Evolutionary conservation across 1,140 invertebrate genomes (phyloP).

Genomic region (Chlorops oryzae): DNA sequence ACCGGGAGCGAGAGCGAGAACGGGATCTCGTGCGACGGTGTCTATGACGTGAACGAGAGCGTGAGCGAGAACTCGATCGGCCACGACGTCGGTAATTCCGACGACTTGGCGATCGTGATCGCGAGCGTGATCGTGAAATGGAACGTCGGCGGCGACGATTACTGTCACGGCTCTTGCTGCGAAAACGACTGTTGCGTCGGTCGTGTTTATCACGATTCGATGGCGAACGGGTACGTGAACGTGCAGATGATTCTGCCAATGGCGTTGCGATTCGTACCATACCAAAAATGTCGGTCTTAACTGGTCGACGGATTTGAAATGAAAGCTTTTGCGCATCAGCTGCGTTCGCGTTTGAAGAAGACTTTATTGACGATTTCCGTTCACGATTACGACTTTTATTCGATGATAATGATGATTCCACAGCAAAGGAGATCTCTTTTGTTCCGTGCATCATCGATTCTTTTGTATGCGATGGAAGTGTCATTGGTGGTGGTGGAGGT

Average conservation of each 20-base stretch:
- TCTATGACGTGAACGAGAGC: slow-evolving; percentile 38
- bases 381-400: slow-evolving; percentile 12
- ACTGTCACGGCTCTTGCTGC: slow-evolving; percentile 31
- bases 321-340: slow-evolving; percentile 25
- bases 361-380: slow-evolving; percentile 11
- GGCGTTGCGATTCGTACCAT: slow-evolving; percentile 56
- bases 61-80: slow-evolving; percentile 36
- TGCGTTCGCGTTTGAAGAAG: slow-evolving; percentile 19
- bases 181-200: slow-evolving; percentile 40
- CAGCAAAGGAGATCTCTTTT: background rate
- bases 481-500: slow-evolving; percentile 9
- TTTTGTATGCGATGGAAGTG: background rate
- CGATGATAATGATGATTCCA: no score
- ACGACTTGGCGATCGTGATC: slow-evolving; percentile 1
- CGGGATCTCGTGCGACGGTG: slow-evolving; percentile 33
- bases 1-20: no score
- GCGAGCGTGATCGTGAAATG: no score
- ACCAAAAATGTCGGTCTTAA: slow-evolving; percentile 63
- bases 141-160: background rate
- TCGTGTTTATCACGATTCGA: slow-evolving; percentile 42
- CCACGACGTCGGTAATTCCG: slow-evolving; percentile 1
- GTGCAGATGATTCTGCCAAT: slow-evolving; percentile 40
- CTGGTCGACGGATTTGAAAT: slow-evolving; percentile 44
- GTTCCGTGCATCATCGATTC: background rate
- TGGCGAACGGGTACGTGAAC: slow-evolving; percentile 42